A percentile compares a stretch with the other conserved stretches of the same genome.
These are phyloP conservation scores for Tenodera sinensis DNA, from an alignment of 2,888 invertebrate genomes.

Conservation along the genomic window DNA sequence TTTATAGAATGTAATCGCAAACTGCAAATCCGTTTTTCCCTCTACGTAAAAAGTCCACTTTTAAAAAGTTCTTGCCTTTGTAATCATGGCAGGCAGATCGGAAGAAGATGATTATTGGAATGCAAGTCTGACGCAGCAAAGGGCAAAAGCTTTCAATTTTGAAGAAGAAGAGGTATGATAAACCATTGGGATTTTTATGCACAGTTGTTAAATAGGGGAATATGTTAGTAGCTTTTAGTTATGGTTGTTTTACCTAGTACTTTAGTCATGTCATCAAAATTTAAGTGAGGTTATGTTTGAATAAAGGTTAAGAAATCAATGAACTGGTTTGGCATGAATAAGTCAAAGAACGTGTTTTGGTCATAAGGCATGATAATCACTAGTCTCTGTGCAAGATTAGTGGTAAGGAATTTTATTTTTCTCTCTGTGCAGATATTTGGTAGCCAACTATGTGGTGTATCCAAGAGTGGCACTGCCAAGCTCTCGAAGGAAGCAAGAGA, in stretches of 20 bases:
- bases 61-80: background rate
- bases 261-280: too few species aligned
- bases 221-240: too few species aligned
- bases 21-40: too few species aligned
- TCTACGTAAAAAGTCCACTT: background rate
- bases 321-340: too few species aligned
- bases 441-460: conserved; percentile 31
- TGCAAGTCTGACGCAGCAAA: conserved; percentile 55
- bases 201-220: background rate
- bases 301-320: too few species aligned
- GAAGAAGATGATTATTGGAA: conserved; percentile 78
- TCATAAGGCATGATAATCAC: too few species aligned
- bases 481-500: conserved; percentile 31
- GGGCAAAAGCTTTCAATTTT: conserved; percentile 64
- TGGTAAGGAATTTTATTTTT: background rate
- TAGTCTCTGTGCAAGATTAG: too few species aligned
- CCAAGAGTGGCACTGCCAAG: conserved; percentile 31
- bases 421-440: conserved; percentile 18
- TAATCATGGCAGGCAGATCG: conserved; percentile 26
- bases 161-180: conserved; percentile 62
- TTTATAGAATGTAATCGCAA: background rate
- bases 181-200: background rate
- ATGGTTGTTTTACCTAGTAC: too few species aligned
- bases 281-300: background rate
- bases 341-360: too few species aligned